Percentiles rank a stretch among this genome's conserved stretches.
These are phyloP conservation scores for Labroides dimidiatus DNA, from an alignment of 2,797 vertebrate species.

Conservation along the genomic window DNA sequence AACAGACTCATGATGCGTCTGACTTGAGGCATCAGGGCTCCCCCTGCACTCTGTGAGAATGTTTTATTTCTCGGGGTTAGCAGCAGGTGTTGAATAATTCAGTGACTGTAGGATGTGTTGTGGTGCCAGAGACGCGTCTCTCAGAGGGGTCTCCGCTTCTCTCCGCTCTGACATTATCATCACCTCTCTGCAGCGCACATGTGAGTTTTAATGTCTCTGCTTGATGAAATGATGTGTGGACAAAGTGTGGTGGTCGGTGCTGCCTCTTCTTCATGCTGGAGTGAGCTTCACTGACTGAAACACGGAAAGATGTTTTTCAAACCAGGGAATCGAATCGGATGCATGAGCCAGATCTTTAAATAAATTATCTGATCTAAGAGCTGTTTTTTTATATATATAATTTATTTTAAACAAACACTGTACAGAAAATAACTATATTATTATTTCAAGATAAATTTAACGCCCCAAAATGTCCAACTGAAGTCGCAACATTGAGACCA, in stretches of 20 bases:
- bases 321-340: not conserved
- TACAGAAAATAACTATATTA: too few relatives aligned
- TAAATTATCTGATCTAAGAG: too few relatives aligned
- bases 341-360: not conserved
- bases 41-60: constrained; percentile 30
- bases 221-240: constrained; percentile 18
- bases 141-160: constrained; percentile 17
- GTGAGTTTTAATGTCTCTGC: constrained; percentile 9
- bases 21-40: constrained; percentile 28
- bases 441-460: too few relatives aligned
- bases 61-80: constrained; percentile 56
- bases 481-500: too few relatives aligned
- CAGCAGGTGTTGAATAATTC: constrained; percentile 72
- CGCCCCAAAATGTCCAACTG: too few relatives aligned
- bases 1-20: constrained; percentile 33
- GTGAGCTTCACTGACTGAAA: constrained; percentile 23
- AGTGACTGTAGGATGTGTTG: constrained; percentile 45
- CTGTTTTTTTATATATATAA: too few relatives aligned
- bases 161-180: constrained; percentile 32
- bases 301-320: not conserved
- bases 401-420: too few relatives aligned
- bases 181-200: constrained; percentile 8
- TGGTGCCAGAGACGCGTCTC: constrained; percentile 32
- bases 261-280: constrained; percentile 28
- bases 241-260: constrained; percentile 7